phyloP scores from a whole-genome alignment of 1,140 invertebrate genomes.

The Scylla paramamosain region DNA sequence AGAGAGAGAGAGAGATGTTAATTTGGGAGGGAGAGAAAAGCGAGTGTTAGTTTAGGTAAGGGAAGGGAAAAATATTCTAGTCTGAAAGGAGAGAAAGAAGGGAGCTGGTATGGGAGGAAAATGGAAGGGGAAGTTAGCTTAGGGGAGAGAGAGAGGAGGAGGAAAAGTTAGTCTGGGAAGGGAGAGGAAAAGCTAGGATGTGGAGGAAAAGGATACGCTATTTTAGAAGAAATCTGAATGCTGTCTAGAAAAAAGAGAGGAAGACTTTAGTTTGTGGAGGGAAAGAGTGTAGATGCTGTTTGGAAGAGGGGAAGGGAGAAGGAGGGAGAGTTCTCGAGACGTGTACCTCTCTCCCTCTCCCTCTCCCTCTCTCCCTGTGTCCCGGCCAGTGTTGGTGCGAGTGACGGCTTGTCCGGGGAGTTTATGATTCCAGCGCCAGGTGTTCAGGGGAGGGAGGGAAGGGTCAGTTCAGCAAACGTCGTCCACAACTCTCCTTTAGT shows the following conservation, averaged over 20 bases:
- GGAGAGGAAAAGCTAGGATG: neutral
- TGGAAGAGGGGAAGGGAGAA: constrained; percentile 28
- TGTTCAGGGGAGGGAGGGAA: neutral
- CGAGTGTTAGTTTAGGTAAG: no score
- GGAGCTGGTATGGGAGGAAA: neutral
- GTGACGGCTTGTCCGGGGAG: neutral
- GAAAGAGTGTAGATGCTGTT: neutral
- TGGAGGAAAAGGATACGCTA: no score
- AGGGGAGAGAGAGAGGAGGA: neutral
- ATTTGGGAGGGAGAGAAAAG: no score
- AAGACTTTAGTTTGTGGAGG: neutral
- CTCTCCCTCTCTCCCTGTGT: neutral
- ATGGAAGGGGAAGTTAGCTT: neutral
- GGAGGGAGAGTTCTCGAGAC: neutral
- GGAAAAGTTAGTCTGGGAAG: neutral
- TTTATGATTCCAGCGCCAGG: neutral
- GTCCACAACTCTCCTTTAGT: neutral
- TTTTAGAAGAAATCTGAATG: no score
- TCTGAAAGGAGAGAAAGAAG: neutral
- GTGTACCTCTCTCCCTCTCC: neutral
- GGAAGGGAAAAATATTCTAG: no score
- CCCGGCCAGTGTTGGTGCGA: neutral
- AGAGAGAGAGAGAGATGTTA: no score
- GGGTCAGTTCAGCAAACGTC: neutral
- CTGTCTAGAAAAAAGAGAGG: no score